Percentiles rank a stretch among this genome's conserved stretches.
phyloP scores from a whole-genome alignment of 1,140 invertebrate genomes.

The Drosophila melanica region DNA sequence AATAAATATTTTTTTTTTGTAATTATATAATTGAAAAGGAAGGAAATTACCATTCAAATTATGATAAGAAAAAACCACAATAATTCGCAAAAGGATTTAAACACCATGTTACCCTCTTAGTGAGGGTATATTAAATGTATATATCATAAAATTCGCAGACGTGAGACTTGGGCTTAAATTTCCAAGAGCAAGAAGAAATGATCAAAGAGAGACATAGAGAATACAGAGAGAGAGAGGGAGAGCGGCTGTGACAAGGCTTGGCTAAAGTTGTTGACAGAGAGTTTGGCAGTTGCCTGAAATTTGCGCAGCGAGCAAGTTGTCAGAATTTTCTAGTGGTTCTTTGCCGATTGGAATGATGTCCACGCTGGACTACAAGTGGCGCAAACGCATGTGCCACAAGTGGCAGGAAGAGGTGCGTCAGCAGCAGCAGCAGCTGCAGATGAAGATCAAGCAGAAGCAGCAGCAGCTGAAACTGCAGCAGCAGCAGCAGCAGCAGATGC shows the following conservation, averaged over 20 bases:
- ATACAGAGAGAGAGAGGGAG: background rate
- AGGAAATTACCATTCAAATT: too few relatives aligned
- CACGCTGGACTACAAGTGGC: conserved; percentile 35
- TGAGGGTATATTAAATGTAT: too few relatives aligned
- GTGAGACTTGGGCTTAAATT: background rate
- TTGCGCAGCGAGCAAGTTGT: conserved; percentile 17
- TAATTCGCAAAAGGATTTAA: too few relatives aligned
- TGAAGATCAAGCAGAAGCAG: too few relatives aligned
- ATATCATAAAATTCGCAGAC: background rate
- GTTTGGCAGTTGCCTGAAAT: conserved; percentile 16
- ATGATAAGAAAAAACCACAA: too few relatives aligned
- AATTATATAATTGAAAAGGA: too few relatives aligned
- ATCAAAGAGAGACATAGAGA: background rate
- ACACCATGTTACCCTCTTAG: too few relatives aligned
- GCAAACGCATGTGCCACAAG: conserved; percentile 41
- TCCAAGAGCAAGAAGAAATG: too few relatives aligned
- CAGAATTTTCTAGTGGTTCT: too few relatives aligned
- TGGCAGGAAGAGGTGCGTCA: conserved; percentile 29
- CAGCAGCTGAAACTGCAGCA: background rate
- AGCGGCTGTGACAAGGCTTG: background rate
- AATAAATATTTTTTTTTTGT: too few relatives aligned
- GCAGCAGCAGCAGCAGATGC: background rate
- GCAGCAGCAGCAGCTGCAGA: background rate
- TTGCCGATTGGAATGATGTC: background rate
- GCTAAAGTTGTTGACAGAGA: background rate